A percentile compares a stretch with the other conserved stretches of the same genome.
phyloP scores from a whole-genome alignment of 2,797 vertebrate species.

The Helicolenus hilgendorfi region DNA sequence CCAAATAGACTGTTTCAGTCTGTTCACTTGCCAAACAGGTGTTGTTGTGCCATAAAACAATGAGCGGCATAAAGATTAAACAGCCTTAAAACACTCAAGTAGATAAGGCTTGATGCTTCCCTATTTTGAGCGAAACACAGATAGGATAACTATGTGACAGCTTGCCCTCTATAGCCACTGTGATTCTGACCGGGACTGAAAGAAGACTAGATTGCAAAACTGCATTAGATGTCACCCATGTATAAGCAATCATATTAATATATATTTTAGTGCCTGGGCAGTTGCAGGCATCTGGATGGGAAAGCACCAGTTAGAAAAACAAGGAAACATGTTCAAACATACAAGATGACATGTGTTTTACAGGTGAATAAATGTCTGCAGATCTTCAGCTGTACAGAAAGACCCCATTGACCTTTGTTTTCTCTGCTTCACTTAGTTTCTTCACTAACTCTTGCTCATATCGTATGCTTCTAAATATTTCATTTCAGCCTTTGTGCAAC shows the following conservation, averaged over 20 bases:
- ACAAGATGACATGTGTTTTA: neutral
- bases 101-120: neutral
- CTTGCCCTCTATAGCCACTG: neutral
- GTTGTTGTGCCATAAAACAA: neutral
- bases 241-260: neutral
- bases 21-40: neutral
- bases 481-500: neutral
- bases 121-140: neutral
- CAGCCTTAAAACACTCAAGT: neutral
- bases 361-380: neutral
- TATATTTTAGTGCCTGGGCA: neutral
- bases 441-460: neutral
- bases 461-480: neutral
- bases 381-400: neutral
- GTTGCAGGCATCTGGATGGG: neutral
- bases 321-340: neutral
- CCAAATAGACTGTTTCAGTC: constrained; percentile 11
- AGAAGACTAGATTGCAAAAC: neutral
- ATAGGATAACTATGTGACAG: neutral
- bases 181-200: neutral
- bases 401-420: neutral
- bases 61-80: neutral
- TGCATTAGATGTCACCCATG: neutral
- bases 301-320: neutral
- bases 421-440: neutral